These are phyloP conservation scores for Austrolebias charrua DNA, from an alignment of 2,797 vertebrate genomes.

Conservation along the genomic window DNA sequence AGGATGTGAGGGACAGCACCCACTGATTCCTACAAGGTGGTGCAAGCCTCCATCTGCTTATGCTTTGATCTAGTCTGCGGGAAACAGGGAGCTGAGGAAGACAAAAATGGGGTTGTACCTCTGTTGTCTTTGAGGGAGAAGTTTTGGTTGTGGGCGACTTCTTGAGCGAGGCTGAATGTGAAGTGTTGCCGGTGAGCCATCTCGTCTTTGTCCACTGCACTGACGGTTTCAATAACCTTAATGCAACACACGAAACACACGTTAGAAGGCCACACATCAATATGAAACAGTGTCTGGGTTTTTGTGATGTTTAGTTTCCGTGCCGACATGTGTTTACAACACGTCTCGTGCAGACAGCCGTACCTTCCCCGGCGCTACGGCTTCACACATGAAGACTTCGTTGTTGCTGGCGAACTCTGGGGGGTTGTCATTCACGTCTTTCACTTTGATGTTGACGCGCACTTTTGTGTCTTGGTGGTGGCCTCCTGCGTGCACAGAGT, in stretches of 20 bases:
- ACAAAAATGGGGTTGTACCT: conserved; percentile 74
- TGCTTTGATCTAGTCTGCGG: conserved; percentile 67
- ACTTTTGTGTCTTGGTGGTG: conserved; percentile 94
- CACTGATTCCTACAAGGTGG: conserved; percentile 65
- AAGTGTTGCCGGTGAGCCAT: conserved; percentile 90
- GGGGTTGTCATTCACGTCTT: conserved; percentile 92
- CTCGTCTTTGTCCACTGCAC: conserved; percentile 95
- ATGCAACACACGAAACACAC: conserved; percentile 13
- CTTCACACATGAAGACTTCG: conserved; percentile 94
- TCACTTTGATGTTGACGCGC: conserved; percentile 89
- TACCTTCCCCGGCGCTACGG: conserved; percentile 87
- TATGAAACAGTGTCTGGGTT: not conserved
- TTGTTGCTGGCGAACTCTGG: conserved; percentile 90
- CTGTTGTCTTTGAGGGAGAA: conserved; percentile 94
- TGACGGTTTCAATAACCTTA: conserved; percentile 92
- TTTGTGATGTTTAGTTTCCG: not conserved
- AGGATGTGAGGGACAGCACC: conserved; percentile 57
- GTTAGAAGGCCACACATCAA: not conserved
- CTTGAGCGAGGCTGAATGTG: conserved; percentile 89
- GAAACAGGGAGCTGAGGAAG: conserved; percentile 9
- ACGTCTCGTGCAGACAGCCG: not conserved
- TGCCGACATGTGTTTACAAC: not conserved
- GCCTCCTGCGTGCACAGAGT: conserved; percentile 78
- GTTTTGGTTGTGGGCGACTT: conserved; percentile 92
- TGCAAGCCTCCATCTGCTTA: conserved; percentile 66